Conservation (phyloP, 2,888 invertebrate species). For the Pachymerium ferrugineum region DNA sequence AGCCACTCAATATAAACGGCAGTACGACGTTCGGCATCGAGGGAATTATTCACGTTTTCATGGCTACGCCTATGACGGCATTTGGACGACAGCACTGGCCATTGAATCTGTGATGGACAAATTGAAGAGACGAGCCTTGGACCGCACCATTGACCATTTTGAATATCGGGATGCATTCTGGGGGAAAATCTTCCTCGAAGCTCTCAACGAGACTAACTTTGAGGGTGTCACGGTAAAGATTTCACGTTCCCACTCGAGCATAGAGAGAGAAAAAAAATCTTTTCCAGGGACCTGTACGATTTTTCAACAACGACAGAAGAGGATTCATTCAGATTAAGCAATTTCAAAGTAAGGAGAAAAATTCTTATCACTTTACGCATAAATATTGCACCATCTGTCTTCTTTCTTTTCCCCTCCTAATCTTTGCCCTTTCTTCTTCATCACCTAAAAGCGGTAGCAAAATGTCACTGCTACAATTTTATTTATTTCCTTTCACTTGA, state of each 20-base stretch:
- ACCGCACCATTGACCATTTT: conserved; percentile 60
- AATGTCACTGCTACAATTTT: background rate
- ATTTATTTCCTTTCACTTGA: no score
- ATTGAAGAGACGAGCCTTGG: conserved; percentile 50
- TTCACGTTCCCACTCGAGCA: no score
- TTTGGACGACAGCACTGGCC: conserved; percentile 95
- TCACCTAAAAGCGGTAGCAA: background rate
- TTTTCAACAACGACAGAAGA: conserved; percentile 91
- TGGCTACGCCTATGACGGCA: conserved; percentile 97
- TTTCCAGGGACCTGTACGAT: conserved; percentile 82
- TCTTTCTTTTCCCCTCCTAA: background rate
- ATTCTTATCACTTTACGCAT: background rate
- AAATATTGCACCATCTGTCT: background rate
- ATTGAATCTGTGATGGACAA: conserved; percentile 81
- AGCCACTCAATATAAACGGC: conserved; percentile 75
- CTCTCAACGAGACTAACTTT: conserved; percentile 85
- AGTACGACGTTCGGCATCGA: conserved; percentile 75
- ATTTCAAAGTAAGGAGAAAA: conserved; percentile 62
- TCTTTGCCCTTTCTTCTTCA: background rate
- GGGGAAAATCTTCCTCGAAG: conserved; percentile 80
- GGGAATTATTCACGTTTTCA: conserved; percentile 79
- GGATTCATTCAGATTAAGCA: conserved; percentile 91
- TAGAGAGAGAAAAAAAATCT: no score
- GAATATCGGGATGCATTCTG: conserved; percentile 76
- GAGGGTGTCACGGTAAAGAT: conserved; percentile 85